Conservation (phyloP, 2,113 vertebrate species). For the Felis chaus region DNA sequence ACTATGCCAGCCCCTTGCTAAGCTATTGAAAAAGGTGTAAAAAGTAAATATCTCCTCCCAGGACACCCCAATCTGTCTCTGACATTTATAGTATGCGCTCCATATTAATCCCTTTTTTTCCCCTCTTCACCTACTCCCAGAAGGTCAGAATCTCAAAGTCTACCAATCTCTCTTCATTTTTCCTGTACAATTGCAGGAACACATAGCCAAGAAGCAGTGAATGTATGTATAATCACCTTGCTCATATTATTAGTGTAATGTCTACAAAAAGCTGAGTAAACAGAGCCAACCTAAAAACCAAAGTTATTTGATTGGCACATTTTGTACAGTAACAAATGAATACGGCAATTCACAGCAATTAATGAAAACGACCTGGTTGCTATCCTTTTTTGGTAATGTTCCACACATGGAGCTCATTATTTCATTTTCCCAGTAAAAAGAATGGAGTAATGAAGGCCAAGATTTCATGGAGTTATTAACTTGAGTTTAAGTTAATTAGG, state of each 20-base stretch:
- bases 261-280: background rate
- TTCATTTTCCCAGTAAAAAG: conserved; percentile 25
- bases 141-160: background rate
- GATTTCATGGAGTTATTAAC: background rate
- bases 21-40: background rate
- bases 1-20: background rate
- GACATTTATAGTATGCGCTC: background rate
- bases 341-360: background rate
- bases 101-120: background rate
- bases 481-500: conserved; percentile 8
- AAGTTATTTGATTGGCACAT: background rate
- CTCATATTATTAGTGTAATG: background rate
- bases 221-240: background rate
- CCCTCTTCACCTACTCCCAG: background rate
- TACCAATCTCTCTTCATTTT: background rate
- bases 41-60: background rate
- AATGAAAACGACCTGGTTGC: background rate
- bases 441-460: background rate
- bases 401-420: background rate
- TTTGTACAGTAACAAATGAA: background rate
- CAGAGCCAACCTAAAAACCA: background rate
- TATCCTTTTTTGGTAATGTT: background rate
- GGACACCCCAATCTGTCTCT: background rate
- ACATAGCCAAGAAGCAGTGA: background rate
- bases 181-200: background rate